Evolutionary conservation across 2,888 invertebrate genomes (phyloP), one percentile per base, ranked within the genome.

Genomic region (Nomada lathburiana): DNA sequence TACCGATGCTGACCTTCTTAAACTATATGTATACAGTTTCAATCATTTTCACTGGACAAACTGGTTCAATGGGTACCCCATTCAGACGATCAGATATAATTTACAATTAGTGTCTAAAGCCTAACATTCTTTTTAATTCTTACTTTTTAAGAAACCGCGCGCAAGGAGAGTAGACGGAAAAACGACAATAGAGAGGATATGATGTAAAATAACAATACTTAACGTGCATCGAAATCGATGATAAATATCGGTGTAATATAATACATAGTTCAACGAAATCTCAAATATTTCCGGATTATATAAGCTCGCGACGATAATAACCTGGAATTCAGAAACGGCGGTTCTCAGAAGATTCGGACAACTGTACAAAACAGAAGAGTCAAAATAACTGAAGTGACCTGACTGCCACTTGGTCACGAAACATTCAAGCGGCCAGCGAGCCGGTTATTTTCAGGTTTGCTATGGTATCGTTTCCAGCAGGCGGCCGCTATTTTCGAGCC

Each of bases 371-470:
- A 79, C 52, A 74, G 60, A 83, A 71, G 68, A 75, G 77, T 87
- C 76, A 75, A 68, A 80, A 84, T 86, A 82, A 82, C 80, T 63
- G 68, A 57, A 63, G 74, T 72, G 79, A 84, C 79, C 76, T 62
- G 71, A 68, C 65, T 60, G 53, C 67, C 73, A 63, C 42, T 65
- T 59, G 79, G 68, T 76, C 71, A 29, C 36, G 59, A 75, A 82
- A 88, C 74, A 72, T 84, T 84, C 20, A 64, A 10, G 53, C 73
- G 53, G 42, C 73, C 67, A 82, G 60, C 63, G 53, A 44, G 59
- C 9, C 63, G 75, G 79, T 70, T 85, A 85, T 85, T 85, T 85
- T 72, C 68, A 84, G 82, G 64, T 10, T 75, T 50, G 29, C 50
- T 42, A 65, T 53, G 26, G 55, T 69, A 73, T 53, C 50, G 71